Percentiles rank a stretch among this genome's conserved stretches.
These are phyloP conservation scores for Hyles lineata DNA, from an alignment of 2,888 invertebrate species.

Conservation along the genomic window DNA sequence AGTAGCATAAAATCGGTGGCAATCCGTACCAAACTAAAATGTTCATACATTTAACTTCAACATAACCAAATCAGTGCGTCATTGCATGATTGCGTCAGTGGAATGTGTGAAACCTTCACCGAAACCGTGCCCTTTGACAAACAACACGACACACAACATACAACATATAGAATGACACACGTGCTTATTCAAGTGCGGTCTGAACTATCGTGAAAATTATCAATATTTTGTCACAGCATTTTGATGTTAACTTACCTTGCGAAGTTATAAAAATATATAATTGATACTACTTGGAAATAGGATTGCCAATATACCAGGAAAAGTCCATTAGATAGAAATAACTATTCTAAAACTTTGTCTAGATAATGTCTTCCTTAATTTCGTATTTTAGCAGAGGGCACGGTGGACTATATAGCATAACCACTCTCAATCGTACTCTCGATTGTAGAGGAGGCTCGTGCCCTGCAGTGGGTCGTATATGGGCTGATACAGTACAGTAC, in stretches of 20 bases:
- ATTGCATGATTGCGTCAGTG: not conserved
- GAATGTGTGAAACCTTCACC: not conserved
- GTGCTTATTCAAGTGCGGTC: not conserved
- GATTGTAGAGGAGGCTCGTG: no score
- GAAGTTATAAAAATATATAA: not conserved
- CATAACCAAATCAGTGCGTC: not conserved
- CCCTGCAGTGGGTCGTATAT: no score
- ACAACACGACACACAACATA: not conserved
- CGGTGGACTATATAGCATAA: no score
- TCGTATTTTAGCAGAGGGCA: not conserved
- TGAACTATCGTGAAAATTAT: not conserved
- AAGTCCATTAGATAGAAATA: not conserved
- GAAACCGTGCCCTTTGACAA: constrained; percentile 9
- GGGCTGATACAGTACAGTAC: no score
- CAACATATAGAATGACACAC: constrained; percentile 10
- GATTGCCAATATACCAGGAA: constrained; percentile 8
- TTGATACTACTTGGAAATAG: not conserved
- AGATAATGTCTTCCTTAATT: not conserved
- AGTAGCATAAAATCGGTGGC: no score
- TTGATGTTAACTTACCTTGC: not conserved
- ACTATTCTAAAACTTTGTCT: not conserved
- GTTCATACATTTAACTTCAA: not conserved
- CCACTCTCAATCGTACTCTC: no score
- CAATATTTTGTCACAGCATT: no score
- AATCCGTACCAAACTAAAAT: no score